Base-by-base conservation (phyloP, 2,113 vertebrate genomes). In the Amazona guildingii region DNA sequence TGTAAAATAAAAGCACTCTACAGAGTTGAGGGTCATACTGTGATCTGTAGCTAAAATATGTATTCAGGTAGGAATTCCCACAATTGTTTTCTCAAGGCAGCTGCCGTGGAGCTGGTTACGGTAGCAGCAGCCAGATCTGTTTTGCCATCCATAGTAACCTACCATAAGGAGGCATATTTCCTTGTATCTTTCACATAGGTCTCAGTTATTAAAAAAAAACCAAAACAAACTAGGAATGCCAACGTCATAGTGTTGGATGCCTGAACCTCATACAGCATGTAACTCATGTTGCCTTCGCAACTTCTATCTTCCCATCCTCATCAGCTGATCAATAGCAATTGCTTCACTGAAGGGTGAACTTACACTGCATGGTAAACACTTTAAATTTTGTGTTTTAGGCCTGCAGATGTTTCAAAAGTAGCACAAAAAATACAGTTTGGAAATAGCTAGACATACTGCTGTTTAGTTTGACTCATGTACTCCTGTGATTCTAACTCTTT, bases 251-350 rank as follows among this genome's bases (percentile, higher is more conserved):
- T 25, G 19, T 33, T 72, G 27, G 39, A 48, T 23, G 10, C 46
- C 35, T 27, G 48, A 28, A 61, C 25, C 29, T 49, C 15, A 31
- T 57, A n/a, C 2, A 63, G 7, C 9, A 51, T 0, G 0, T 24
- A 24, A 37, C 5, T 88, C 82, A 54, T 68, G 21, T 61, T 39
- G 39, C 4, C 39, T 68, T 90, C 63, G 19, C 18, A 43, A 51
- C 23, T 79, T 0, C 0, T 59, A 24, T 64, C 10, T 86, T 86
- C 49, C 17, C 10, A 28, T 62, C 35, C 49, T 62, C 6, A 46
- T 39, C 17, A 27, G 11, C 68, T 72, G 23, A 66, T 67, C 12
- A 3, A 48, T 10, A 61, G 18, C 49, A 79, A 37, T 41, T 37
- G 35, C 13, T 68, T 49, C 33, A 28, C 44, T 63, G 33, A 55